Evolutionary conservation across 2,797 vertebrate genomes (phyloP).

Genomic region (Rhabdophis nuchalis): DNA sequence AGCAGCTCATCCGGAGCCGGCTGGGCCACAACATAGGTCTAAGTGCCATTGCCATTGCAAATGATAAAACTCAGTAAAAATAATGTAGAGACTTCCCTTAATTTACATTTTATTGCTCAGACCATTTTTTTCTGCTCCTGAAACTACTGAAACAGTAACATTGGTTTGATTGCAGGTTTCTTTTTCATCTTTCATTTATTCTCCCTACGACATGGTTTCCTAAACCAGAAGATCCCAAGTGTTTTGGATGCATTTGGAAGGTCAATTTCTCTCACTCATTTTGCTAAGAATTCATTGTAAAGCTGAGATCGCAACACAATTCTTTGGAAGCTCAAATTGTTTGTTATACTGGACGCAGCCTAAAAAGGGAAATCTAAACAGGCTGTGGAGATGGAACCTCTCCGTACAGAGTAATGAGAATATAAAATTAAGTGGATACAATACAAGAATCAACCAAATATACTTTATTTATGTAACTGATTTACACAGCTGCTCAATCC

Average conservation of each 20-base stretch:
- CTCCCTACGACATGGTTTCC: background rate
- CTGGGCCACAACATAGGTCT: no score
- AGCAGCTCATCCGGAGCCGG: no score
- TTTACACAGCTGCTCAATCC: background rate
- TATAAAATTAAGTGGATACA: background rate
- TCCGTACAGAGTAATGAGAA: background rate
- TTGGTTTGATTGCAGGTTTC: background rate
- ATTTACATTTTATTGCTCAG: background rate
- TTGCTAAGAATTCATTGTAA: background rate
- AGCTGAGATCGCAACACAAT: background rate
- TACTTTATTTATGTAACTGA: background rate
- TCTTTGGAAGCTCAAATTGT: background rate
- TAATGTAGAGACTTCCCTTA: background rate
- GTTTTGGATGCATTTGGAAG: background rate
- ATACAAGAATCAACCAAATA: background rate
- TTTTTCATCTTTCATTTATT: background rate
- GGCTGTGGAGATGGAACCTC: background rate
- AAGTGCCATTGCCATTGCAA: background rate
- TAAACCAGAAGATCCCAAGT: background rate
- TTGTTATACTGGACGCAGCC: background rate
- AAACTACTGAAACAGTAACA: background rate
- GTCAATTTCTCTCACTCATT: background rate
- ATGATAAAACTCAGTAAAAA: background rate
- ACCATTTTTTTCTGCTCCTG: background rate
- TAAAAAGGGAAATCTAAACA: background rate